Percentiles rank a stretch among this genome's conserved stretches.
These are phyloP conservation scores for Oreochromis aureus DNA, from an alignment of 2,113 vertebrate genomes.

Conservation along the genomic window DNA sequence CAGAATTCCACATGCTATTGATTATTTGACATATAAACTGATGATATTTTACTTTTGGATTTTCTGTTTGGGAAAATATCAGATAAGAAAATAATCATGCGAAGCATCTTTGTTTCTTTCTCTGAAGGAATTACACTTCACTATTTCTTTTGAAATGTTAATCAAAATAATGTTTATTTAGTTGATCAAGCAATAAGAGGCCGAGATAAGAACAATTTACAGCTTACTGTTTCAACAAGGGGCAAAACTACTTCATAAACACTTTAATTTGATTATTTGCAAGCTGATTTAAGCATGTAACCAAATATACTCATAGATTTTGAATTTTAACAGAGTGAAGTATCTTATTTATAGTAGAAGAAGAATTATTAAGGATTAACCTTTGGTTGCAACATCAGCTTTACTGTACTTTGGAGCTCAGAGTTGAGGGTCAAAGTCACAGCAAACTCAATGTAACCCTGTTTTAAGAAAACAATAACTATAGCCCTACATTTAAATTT, in stretches of 20 bases:
- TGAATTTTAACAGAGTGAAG: background rate
- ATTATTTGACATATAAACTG: background rate
- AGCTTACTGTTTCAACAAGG: background rate
- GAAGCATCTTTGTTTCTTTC: background rate
- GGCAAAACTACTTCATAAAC: background rate
- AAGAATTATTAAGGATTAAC: background rate
- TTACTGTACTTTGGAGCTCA: conserved; percentile 4
- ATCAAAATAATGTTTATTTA: background rate
- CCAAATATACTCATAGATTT: background rate
- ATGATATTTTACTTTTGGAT: background rate
- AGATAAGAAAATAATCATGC: background rate
- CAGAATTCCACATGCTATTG: background rate
- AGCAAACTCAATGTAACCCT: background rate
- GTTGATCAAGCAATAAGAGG: background rate
- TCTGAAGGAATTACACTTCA: background rate
- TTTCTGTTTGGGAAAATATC: background rate
- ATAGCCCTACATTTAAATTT: too few species aligned
- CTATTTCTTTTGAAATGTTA: background rate
- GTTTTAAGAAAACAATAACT: background rate
- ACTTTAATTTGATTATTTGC: background rate
- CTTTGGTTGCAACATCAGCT: background rate
- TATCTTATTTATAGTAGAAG: background rate
- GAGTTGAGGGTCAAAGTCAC: background rate
- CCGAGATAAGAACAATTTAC: background rate
- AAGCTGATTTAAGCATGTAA: background rate